phyloP scores from a whole-genome alignment of 2,113 vertebrate species.

The Cynopterus brachyotis region DNA sequence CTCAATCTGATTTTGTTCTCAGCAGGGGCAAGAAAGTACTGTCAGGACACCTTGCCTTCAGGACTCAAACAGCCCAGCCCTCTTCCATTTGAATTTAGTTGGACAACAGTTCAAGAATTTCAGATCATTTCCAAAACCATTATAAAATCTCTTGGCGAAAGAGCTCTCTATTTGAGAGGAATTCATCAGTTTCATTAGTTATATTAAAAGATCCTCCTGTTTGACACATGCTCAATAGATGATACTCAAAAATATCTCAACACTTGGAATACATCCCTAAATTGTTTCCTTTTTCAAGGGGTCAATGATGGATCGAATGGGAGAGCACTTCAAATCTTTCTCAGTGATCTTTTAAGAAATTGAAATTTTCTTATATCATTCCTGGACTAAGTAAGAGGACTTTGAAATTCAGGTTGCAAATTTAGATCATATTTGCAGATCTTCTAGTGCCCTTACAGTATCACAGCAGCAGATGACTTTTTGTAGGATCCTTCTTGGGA shows the following conservation, averaged over 20 bases:
- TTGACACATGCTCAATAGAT: neutral
- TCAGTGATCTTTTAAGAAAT: neutral
- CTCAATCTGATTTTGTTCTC: neutral
- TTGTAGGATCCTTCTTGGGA: neutral
- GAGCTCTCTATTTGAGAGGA: neutral
- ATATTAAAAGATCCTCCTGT: neutral
- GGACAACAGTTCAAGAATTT: conserved; percentile 1
- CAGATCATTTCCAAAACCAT: neutral
- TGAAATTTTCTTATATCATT: neutral
- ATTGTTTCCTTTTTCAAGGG: neutral
- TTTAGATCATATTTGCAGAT: neutral
- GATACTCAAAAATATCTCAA: neutral
- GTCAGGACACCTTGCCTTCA: neutral
- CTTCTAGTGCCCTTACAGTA: neutral
- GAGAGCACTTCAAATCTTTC: neutral
- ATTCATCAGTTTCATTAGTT: neutral
- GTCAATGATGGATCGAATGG: neutral
- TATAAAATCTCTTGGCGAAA: conserved; percentile 13
- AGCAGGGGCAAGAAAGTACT: neutral
- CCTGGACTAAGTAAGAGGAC: neutral
- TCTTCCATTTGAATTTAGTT: neutral
- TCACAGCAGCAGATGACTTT: neutral
- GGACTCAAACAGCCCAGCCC: neutral
- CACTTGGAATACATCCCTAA: neutral
- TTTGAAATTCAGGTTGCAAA: conserved; percentile 31